Evolutionary conservation across 2,113 vertebrate genomes (phyloP).

Genomic region (Odontesthes bonariensis): DNA sequence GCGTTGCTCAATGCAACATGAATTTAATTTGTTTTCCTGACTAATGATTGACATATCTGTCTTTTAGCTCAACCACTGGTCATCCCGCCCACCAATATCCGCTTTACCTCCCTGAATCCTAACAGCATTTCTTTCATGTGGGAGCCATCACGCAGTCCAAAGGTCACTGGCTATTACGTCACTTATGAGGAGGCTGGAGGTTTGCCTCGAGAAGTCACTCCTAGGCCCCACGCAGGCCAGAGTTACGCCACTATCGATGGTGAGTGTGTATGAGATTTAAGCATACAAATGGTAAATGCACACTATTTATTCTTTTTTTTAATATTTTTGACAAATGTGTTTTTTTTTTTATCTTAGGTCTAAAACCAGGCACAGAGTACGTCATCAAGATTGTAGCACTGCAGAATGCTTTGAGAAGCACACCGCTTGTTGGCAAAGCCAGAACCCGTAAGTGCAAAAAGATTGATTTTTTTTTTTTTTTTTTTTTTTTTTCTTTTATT

Average conservation of each 20-base stretch:
- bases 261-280: conserved; percentile 60
- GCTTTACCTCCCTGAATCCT: conserved; percentile 91
- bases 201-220: conserved; percentile 84
- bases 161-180: conserved; percentile 93
- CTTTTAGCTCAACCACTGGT: conserved; percentile 84
- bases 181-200: conserved; percentile 89
- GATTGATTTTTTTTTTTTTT: neutral
- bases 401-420: conserved; percentile 92
- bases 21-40: neutral
- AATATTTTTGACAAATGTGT: neutral
- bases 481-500: neutral
- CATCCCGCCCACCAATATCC: conserved; percentile 92
- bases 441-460: conserved; percentile 89
- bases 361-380: conserved; percentile 93
- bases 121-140: conserved; percentile 89
- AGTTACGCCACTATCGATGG: conserved; percentile 88
- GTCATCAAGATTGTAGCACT: conserved; percentile 90
- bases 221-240: conserved; percentile 85
- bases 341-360: conserved; percentile 72
- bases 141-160: conserved; percentile 88
- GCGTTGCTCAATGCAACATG: neutral
- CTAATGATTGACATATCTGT: neutral
- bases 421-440: conserved; percentile 89
- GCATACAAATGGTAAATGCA: neutral
- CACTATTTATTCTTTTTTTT: accelerated